Conservation (phyloP, 2,113 vertebrate species). For the Oceanodroma tethys region DNA sequence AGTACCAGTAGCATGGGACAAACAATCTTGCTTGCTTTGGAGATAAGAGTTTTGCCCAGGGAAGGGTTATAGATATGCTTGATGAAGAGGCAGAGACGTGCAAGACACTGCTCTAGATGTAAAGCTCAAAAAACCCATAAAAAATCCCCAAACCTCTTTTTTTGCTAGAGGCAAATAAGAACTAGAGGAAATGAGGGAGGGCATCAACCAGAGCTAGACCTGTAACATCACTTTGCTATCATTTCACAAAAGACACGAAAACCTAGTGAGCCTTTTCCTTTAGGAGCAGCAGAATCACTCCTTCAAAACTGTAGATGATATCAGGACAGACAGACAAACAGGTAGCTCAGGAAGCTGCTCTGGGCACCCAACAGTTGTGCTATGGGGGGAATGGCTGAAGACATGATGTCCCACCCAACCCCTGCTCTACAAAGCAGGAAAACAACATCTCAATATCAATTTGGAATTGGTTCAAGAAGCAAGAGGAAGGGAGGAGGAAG, state of each 20-base stretch:
- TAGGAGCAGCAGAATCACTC: neutral
- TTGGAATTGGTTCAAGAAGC: neutral
- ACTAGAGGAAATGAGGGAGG: neutral
- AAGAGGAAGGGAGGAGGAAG: neutral
- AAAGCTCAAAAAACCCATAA: neutral
- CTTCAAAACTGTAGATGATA: neutral
- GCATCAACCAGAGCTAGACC: neutral
- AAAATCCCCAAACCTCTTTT: neutral
- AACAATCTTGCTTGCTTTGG: neutral
- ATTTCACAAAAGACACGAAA: neutral
- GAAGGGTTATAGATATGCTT: neutral
- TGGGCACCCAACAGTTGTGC: neutral
- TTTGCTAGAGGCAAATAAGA: neutral
- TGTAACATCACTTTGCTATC: neutral
- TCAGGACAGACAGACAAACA: neutral
- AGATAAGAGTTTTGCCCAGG: neutral
- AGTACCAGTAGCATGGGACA: neutral
- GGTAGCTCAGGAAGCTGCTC: neutral
- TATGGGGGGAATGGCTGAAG: neutral
- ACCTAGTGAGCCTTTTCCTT: neutral
- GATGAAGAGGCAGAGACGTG: neutral
- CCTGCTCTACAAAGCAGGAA: neutral
- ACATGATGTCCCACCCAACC: neutral
- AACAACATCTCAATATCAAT: neutral
- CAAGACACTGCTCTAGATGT: neutral